Percentiles rank a stretch among this genome's conserved stretches.
These are phyloP conservation scores for Peucedramus taeniatus DNA, from an alignment of 2,113 vertebrate species.

Conservation along the genomic window DNA sequence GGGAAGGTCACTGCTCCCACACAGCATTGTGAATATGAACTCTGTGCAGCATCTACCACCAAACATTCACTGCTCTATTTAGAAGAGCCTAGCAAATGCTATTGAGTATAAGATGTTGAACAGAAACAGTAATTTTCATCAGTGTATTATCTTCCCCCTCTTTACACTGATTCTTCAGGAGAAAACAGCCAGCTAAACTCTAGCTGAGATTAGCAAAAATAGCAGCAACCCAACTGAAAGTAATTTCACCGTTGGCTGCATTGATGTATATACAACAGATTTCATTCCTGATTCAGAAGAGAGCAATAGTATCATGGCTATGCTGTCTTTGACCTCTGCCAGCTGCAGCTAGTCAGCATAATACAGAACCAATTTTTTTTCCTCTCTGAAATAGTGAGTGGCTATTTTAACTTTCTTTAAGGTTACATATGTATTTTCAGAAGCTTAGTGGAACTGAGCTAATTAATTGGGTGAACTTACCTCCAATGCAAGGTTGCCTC, in stretches of 20 bases:
- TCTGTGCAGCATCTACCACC: not conserved
- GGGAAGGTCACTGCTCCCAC: not conserved
- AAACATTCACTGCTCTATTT: not conserved
- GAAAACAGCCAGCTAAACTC: not conserved
- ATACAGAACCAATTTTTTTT: not conserved
- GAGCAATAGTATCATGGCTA: not conserved
- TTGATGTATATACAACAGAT: not conserved
- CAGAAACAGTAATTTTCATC: not conserved
- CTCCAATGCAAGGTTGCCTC: not conserved
- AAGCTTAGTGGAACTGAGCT: not conserved
- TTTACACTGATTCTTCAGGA: not conserved
- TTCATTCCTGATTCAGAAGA: not conserved
- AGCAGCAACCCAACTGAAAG: not conserved
- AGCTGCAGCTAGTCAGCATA: not conserved
- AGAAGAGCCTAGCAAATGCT: not conserved
- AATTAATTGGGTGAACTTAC: not conserved
- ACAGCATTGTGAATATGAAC: not conserved
- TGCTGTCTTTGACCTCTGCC: not conserved
- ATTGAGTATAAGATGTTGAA: not conserved
- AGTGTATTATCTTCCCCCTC: not conserved
- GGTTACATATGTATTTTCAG: not conserved
- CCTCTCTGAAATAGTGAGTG: not conserved
- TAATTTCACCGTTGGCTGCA: conserved; percentile 26
- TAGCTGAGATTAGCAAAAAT: conserved; percentile 9
- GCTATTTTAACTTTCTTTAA: not conserved